Evolutionary conservation across 1,140 invertebrate species (phyloP), one percentile per base, ranked within the genome.

Genomic region (Temnothorax longispinosus): DNA sequence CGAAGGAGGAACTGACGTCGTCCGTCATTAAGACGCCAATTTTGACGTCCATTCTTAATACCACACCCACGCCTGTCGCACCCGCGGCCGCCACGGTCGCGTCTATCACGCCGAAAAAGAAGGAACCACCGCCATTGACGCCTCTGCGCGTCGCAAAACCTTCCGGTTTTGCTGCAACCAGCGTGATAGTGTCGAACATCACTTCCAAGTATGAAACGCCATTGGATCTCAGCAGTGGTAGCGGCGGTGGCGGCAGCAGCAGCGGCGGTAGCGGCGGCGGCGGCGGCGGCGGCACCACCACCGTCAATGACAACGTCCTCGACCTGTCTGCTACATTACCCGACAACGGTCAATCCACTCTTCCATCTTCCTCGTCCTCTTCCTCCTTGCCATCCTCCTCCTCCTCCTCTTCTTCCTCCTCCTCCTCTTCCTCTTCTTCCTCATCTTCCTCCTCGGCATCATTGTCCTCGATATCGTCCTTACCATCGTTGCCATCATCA

Each of bases 51-150:
- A 27, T 54, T 4, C n/a, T 78, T 13, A 18, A 58, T 1, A n/a
- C 89, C 5, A 8, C 67, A 6, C 54, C 88, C 8, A n/a, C 10
- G 8, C 38, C n/a, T 7, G 64, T 10, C 38, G 7, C 64, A 44
- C 38, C 64, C 8, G 8, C 67, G 35, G 44, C 81, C 10, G 10
- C 27, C 27, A 27, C n/a, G 0, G 35, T 54, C 6, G 58, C 74
- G 0, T 81, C 41, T 27, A 41, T 21, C 0, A 67, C 58, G 0
- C 88, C 88, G 0, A 94, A 93, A 72, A 92, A 93, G 78, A 95
- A 95, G 85, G 94, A 94, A 4, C 94, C 94, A 27, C 94, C 94
- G 0, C 94, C 94, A 0, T 72, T 95, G 54, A 93, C 94, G 27
- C 94, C 94, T 2, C 41, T 95, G n/a, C 90, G 92, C 7, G 87